Base-by-base conservation (phyloP, 1,140 invertebrate genomes). In the Drosophila elegans region DNA sequence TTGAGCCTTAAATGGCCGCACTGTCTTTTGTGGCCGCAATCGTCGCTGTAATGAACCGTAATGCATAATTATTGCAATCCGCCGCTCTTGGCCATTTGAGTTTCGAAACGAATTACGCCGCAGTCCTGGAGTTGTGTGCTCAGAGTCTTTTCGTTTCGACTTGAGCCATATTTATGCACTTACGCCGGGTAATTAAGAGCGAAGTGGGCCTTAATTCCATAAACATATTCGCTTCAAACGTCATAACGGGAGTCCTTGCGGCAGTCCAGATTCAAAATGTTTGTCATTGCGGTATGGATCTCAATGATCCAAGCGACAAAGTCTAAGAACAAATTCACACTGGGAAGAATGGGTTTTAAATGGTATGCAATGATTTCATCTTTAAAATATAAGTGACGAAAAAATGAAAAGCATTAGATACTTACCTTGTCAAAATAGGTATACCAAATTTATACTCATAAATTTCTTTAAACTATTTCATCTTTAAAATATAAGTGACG, bases 1-100 rank as follows among this genome's bases (percentile, higher is more conserved):
- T 86, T 86, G 82, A 39, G 62, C 60, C 79, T 79, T 55, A 64
- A 80, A 84, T 83, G 60, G 80, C 63, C 48, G 54, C 45, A 64
- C 29, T 49, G 57, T 75, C 78, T 82, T 82, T 63, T 76, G 51
- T 57, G 62, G 44, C 56, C 44, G 39, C 39, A 84, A 72, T 68
- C 64, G 61, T 25, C 3, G 44, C 48, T 63, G 73, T 88, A 86
- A 86, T 86, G 78, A 80, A 88, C 60, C 68, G 74, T 79, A 83
- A 80, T 86, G 83, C 80, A 73, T 83, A 80, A 86, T 86, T 86
- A 80, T 80, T 63, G 56, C 72, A 69, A 66, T 41, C 56, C 45
- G 56, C 41, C 46, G 45, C 49, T 63, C 25, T n/a, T 68, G 63
- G 36, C 34, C 49, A 48, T 55, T 36, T 54, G 29, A 34, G 12